Evolutionary conservation across 2,888 invertebrate genomes (phyloP).

Genomic region (Brassicogethes aeneus): DNA sequence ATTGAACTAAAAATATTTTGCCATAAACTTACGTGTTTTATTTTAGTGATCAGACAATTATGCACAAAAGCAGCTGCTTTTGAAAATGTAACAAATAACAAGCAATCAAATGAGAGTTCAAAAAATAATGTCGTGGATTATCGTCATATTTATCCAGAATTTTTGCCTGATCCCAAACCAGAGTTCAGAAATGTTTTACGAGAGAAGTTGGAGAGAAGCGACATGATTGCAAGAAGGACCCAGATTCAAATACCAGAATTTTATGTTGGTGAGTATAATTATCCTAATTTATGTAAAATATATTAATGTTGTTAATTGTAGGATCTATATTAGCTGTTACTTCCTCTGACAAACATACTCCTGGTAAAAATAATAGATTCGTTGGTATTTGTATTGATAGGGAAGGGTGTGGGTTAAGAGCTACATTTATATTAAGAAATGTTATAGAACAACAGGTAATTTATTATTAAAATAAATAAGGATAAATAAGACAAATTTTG

Average conservation of each 20-base stretch:
- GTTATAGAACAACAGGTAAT: slow-evolving; percentile 73
- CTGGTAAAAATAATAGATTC: slow-evolving; percentile 76
- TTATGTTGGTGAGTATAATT: slow-evolving; percentile 79
- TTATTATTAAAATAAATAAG: not conserved
- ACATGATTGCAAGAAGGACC: slow-evolving; percentile 81
- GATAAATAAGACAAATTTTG: slow-evolving; percentile 8
- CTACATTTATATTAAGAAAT: slow-evolving; percentile 84
- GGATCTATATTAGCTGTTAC: slow-evolving; percentile 85
- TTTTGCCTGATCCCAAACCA: slow-evolving; percentile 78
- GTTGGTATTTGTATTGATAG: slow-evolving; percentile 92
- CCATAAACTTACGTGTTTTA: not conserved
- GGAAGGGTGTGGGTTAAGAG: slow-evolving; percentile 70
- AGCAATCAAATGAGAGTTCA: slow-evolving; percentile 8
- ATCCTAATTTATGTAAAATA: slow-evolving; percentile 1
- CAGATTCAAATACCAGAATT: slow-evolving; percentile 92
- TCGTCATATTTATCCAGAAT: slow-evolving; percentile 79
- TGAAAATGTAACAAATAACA: not conserved
- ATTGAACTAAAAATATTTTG: not conserved
- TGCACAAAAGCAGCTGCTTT: slow-evolving; percentile 1
- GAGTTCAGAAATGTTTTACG: slow-evolving; percentile 68
- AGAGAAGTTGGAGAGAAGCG: slow-evolving; percentile 83
- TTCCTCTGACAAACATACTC: slow-evolving; percentile 75
- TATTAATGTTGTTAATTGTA: slow-evolving; percentile 34
- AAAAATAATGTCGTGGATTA: slow-evolving; percentile 42
- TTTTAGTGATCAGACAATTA: slow-evolving; percentile 1